phyloP scores from a whole-genome alignment of 2,888 invertebrate species.

The Euzetes globulus region DNA sequence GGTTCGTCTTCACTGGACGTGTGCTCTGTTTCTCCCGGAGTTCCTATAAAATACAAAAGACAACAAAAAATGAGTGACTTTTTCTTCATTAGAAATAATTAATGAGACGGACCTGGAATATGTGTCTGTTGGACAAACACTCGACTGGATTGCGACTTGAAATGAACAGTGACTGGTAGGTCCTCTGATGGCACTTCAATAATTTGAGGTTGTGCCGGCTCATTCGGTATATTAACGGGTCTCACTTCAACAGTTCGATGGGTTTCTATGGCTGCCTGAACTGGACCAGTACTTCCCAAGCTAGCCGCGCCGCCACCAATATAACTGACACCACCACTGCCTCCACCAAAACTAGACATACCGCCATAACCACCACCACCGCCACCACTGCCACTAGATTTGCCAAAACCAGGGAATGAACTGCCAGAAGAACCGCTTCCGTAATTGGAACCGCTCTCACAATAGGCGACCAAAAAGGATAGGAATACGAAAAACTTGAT shows the following conservation, averaged over 20 bases:
- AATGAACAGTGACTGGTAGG: slow-evolving; percentile 30
- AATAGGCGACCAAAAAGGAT: not conserved
- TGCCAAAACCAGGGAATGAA: not conserved
- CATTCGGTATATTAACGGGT: slow-evolving; percentile 18
- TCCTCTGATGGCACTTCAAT: slow-evolving; percentile 31
- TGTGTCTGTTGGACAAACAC: slow-evolving; percentile 34
- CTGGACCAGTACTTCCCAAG: not conserved
- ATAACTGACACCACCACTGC: not conserved
- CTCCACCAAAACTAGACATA: not conserved
- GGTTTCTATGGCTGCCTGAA: slow-evolving; percentile 27
- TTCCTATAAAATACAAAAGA: not conserved
- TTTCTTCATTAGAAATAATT: not conserved
- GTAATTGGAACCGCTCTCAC: not conserved
- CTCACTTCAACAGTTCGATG: slow-evolving; percentile 31
- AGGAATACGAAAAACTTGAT: slow-evolving; percentile 5
- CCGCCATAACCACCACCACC: slow-evolving; percentile 14
- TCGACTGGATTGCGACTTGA: slow-evolving; percentile 33
- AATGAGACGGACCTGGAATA: slow-evolving; percentile 15
- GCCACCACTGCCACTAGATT: not conserved
- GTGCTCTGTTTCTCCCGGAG: slow-evolving; percentile 27
- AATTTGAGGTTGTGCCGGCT: slow-evolving; percentile 31
- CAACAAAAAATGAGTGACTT: too few relatives aligned
- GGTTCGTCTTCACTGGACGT: slow-evolving; percentile 32
- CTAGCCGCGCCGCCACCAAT: not conserved
- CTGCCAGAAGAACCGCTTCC: not conserved